These are phyloP conservation scores for Watsonalla cultraria DNA, from an alignment of 2,888 invertebrate species.

Conservation along the genomic window DNA sequence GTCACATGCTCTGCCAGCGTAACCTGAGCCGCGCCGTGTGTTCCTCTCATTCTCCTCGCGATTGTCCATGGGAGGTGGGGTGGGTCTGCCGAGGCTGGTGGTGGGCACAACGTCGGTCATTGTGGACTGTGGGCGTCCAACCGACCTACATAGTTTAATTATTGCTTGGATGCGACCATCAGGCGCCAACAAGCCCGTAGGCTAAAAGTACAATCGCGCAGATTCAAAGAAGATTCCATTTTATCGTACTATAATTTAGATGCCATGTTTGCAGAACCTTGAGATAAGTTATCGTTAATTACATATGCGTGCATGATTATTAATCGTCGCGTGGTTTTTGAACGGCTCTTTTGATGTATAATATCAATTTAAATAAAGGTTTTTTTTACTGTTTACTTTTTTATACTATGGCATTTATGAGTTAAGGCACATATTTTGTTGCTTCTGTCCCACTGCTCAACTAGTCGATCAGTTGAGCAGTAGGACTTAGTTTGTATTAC, in stretches of 20 bases:
- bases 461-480: no score
- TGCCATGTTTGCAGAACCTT: conserved; percentile 8
- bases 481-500: no score
- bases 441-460: no score
- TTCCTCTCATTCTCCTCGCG: conserved; percentile 25
- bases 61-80: conserved; percentile 44
- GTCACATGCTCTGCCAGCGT: conserved; percentile 43
- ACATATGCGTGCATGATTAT: conserved; percentile 14
- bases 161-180: conserved; percentile 67
- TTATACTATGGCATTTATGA: no score
- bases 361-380: no score
- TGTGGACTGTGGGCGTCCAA: conserved; percentile 72
- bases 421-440: no score
- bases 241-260: conserved; percentile 6
- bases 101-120: conserved; percentile 48
- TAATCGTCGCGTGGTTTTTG: not conserved
- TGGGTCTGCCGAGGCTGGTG: conserved; percentile 39
- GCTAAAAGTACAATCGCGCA: conserved; percentile 47
- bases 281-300: conserved; percentile 9
- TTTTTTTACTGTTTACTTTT: no score
- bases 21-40: conserved; percentile 33
- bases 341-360: not conserved
- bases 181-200: conserved; percentile 66
- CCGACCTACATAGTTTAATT: conserved; percentile 74
- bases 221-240: conserved; percentile 10